Conservation (phyloP, 2,888 invertebrate species). For the Zonitis immaculata region DNA sequence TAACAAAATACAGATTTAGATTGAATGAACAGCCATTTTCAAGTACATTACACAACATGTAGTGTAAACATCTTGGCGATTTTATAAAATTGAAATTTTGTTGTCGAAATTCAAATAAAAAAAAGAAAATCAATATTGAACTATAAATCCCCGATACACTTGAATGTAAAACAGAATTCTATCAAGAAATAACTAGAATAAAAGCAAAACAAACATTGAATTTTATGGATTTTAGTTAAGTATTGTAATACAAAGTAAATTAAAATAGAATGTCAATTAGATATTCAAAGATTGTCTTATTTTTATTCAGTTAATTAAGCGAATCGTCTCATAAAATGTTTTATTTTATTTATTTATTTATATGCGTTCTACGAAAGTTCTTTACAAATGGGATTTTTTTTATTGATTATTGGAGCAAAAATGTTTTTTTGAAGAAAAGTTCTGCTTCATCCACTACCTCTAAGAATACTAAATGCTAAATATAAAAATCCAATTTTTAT, state of each 20-base stretch:
- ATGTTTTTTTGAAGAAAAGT: too few relatives aligned
- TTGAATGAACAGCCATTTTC: not conserved
- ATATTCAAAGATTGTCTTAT: slow-evolving; percentile 11
- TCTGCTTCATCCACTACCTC: too few relatives aligned
- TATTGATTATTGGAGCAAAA: too few relatives aligned
- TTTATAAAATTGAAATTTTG: not conserved
- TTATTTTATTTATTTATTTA: too few relatives aligned
- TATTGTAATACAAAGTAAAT: slow-evolving; percentile 9
- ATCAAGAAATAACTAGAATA: slow-evolving; percentile 14
- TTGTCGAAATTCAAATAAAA: slow-evolving; percentile 5
- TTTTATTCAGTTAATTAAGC: slow-evolving; percentile 11
- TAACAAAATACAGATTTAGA: not conserved
- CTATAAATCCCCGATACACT: slow-evolving; percentile 13
- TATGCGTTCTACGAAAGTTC: too few relatives aligned
- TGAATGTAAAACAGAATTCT: slow-evolving; percentile 17
- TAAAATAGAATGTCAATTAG: slow-evolving; percentile 7
- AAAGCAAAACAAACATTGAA: slow-evolving; percentile 9
- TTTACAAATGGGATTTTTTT: too few relatives aligned
- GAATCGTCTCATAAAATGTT: slow-evolving; percentile 10
- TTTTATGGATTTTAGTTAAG: slow-evolving; percentile 15
- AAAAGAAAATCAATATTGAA: slow-evolving; percentile 15
- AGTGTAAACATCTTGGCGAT: slow-evolving; percentile 1
- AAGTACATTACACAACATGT: not conserved
- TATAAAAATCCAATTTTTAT: too few relatives aligned
- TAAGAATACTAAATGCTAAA: too few relatives aligned